These are phyloP conservation scores for Alosa alosa DNA, from an alignment of 2,113 vertebrate genomes.

Conservation along the genomic window DNA sequence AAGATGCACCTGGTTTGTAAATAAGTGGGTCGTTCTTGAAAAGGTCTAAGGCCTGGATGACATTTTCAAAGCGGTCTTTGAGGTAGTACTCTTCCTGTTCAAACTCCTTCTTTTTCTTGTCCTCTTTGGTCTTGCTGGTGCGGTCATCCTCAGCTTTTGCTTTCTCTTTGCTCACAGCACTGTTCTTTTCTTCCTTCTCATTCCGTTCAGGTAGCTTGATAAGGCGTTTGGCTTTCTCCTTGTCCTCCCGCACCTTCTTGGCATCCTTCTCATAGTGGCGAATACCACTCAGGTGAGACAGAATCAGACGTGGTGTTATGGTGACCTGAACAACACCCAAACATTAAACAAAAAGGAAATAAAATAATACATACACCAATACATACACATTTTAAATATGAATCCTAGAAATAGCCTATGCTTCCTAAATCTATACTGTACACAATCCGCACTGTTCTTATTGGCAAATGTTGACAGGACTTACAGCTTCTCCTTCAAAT, in stretches of 20 bases:
- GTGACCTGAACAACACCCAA: constrained; percentile 73
- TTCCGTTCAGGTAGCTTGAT: constrained; percentile 60
- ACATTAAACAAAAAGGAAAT: background rate
- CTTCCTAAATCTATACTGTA: background rate
- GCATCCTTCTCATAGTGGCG: constrained; percentile 95
- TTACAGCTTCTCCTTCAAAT: constrained; percentile 88
- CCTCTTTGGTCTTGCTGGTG: constrained; percentile 59
- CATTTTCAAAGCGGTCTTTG: constrained; percentile 86
- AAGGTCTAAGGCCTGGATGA: constrained; percentile 84
- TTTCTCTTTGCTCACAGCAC: constrained; percentile 60
- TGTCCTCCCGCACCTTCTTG: constrained; percentile 84
- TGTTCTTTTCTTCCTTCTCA: constrained; percentile 60
- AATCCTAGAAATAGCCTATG: background rate
- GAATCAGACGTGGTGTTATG: constrained; percentile 85
- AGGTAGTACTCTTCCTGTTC: constrained; percentile 92
- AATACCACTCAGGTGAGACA: constrained; percentile 95
- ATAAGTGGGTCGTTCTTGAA: constrained; percentile 95
- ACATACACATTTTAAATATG: background rate
- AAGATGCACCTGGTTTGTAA: constrained; percentile 86
- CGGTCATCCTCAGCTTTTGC: constrained; percentile 54
- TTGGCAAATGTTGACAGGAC: constrained; percentile 32
- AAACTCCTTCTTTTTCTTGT: constrained; percentile 79
- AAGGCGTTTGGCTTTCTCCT: constrained; percentile 75
- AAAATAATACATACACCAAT: background rate
- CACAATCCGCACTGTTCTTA: background rate